Conservation (phyloP, 2,113 vertebrate species). For the Apaloderma vittatum region DNA sequence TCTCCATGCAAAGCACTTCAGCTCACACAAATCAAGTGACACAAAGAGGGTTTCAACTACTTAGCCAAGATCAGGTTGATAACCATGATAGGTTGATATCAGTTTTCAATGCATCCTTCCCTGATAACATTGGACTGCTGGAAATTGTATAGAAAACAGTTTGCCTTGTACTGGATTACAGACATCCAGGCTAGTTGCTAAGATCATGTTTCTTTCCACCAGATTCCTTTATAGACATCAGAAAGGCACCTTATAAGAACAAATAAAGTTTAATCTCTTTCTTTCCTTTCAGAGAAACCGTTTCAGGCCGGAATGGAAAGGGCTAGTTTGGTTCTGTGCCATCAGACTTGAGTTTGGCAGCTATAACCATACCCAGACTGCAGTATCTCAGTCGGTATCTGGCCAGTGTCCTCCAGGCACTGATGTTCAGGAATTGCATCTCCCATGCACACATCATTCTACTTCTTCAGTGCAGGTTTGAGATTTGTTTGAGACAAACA, state of each 20-base stretch:
- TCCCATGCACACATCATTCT: not conserved
- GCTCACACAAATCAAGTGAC: constrained; percentile 28
- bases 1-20: constrained; percentile 45
- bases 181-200: not conserved
- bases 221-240: not conserved
- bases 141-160: not conserved
- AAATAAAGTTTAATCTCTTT: not conserved
- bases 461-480: not conserved
- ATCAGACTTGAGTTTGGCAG: not conserved
- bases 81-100: constrained; percentile 48
- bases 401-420: not conserved
- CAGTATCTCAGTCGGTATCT: not conserved
- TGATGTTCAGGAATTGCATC: not conserved
- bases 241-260: not conserved
- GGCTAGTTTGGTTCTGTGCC: not conserved
- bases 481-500: not conserved
- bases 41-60: constrained; percentile 34
- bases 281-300: not conserved
- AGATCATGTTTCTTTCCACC: constrained; percentile 13
- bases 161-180: constrained; percentile 8
- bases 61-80: constrained; percentile 61
- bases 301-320: not conserved
- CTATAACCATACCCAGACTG: not conserved
- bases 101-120: constrained; percentile 35
- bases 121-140: constrained; percentile 33